Conservation (phyloP, 2,797 vertebrate species). For the Psittacula derbiana region DNA sequence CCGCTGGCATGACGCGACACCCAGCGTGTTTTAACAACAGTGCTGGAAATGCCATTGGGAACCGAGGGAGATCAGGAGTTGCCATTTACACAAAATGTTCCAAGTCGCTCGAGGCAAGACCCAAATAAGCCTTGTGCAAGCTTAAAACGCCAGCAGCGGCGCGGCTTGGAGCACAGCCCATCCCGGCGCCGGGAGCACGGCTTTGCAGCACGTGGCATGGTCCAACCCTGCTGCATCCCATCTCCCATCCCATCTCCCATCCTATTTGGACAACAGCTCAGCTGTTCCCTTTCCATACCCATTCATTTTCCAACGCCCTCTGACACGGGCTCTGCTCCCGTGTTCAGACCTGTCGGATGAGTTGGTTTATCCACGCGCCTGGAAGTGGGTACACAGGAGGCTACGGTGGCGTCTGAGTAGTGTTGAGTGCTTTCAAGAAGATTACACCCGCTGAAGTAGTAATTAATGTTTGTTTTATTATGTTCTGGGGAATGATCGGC, state of each 20-base stretch:
- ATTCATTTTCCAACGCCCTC: rapidly evolving
- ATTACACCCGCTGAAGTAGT: constrained; percentile 45
- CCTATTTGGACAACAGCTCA: background rate
- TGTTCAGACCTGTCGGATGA: background rate
- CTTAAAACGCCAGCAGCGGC: rapidly evolving
- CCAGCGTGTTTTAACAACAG: background rate
- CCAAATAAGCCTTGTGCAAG: background rate
- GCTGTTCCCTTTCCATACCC: rapidly evolving
- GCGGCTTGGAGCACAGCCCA: rapidly evolving
- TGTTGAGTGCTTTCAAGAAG: constrained; percentile 37
- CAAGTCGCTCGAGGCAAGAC: rapidly evolving
- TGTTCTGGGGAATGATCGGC: constrained; percentile 65
- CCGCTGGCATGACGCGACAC: rapidly evolving
- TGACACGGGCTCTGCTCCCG: rapidly evolving
- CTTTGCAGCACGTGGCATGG: rapidly evolving
- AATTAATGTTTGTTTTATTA: constrained; percentile 76
- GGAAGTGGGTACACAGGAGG: background rate
- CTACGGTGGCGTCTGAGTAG: background rate
- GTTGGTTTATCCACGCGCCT: background rate
- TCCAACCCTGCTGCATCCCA: background rate
- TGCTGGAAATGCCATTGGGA: background rate
- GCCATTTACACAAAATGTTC: rapidly evolving
- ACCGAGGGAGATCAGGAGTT: background rate
- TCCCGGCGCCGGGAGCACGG: rapidly evolving
- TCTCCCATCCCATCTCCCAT: rapidly evolving